Evolutionary conservation across 2,113 vertebrate genomes (phyloP).

Genomic region (Balaeniceps rex): DNA sequence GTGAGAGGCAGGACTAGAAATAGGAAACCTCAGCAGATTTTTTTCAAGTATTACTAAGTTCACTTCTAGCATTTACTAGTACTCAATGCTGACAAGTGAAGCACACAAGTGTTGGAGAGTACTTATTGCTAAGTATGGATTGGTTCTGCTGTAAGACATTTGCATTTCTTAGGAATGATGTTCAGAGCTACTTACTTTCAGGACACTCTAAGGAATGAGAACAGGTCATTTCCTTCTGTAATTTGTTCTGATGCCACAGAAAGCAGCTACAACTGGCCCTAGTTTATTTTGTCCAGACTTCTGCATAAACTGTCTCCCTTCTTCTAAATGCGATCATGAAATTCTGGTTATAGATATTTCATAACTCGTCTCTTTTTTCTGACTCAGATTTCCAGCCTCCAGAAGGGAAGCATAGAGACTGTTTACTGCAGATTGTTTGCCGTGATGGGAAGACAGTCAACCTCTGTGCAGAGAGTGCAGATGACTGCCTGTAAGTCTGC

Average conservation of each 20-base stretch:
- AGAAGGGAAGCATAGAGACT: constrained; percentile 86
- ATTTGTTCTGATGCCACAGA: neutral
- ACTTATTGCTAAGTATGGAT: neutral
- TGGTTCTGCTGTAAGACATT: neutral
- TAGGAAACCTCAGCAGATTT: neutral
- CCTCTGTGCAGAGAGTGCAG: constrained; percentile 90
- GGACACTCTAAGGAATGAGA: neutral
- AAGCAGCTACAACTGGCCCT: neutral
- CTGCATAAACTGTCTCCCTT: neutral
- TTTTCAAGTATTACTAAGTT: neutral
- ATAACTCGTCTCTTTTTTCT: neutral
- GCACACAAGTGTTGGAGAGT: neutral
- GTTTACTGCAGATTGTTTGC: constrained; percentile 91
- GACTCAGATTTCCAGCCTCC: constrained; percentile 86
- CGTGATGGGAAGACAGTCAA: constrained; percentile 90
- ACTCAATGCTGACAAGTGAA: neutral
- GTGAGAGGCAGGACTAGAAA: neutral
- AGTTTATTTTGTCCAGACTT: neutral
- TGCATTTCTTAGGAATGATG: neutral
- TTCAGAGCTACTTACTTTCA: neutral
- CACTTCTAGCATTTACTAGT: neutral
- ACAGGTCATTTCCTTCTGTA: neutral
- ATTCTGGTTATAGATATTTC: neutral
- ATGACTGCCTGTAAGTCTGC: constrained; percentile 90
- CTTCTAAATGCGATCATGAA: neutral